Base-by-base conservation (phyloP, 2,113 vertebrate species). In the Regulus satrapa region DNA sequence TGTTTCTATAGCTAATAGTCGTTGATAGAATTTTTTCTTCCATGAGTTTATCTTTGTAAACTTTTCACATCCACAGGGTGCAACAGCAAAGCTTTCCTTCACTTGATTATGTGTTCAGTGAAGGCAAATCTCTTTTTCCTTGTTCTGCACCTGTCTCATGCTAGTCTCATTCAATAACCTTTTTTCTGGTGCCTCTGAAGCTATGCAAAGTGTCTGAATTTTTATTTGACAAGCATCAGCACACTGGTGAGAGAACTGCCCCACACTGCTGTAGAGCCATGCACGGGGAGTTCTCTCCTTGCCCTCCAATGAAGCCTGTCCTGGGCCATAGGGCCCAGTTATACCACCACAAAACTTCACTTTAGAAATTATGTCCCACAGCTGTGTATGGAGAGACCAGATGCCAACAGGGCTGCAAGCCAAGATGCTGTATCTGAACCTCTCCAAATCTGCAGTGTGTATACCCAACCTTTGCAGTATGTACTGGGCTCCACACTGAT, bases 361-460 rank as follows among this genome's bases (percentile, higher is more conserved):
- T 72, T 83, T 64, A 68, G 58, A 73, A 80, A 36, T 40, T 0
- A 34, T 64, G 20, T 32, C 23, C 31, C 15, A 48, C 34, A 59
- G 45, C 58, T 83, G 40, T 67, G 28, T 16, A 1, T 41, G 28
- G 48, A 85, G 38, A n/a, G 11, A 62, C 20, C 59, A 56, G 31
- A 36, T 74, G 38, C 46, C 2, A 2, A 7, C 13, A 29, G 25
- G 38, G 36, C 52, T 88, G 48, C 40, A 40, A 80, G 41, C 48
- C 59, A 84, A 51, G 17, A 17, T 2, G 18, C 58, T 17, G 1
- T 40, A 18, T 10, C 71, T 64, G 58, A 63, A 34, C 48, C 9
- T 59, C 66, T 28, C 40, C 36, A n/a, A 26, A 63, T 25, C 2
- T 71, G 38, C 48, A 55, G 40, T 0, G 0, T 54, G 38, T 10